Percentiles rank a stretch among this genome's conserved stretches.
Conservation (phyloP, 30 jellyfish, hydroid and myxozoan genomes). For the Mastigias papua region DNA sequence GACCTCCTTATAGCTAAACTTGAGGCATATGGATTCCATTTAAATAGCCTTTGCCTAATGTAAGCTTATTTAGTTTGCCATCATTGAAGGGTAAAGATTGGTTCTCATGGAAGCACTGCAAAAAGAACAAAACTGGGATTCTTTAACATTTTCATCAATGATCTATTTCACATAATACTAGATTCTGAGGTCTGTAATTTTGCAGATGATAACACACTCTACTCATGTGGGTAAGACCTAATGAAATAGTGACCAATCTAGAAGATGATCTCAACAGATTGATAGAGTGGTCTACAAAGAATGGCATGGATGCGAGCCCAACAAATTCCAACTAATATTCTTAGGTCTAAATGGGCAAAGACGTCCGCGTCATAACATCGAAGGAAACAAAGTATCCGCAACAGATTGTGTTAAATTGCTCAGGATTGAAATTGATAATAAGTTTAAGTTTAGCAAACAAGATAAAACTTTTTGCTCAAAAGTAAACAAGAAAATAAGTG, state of each 20-base stretch:
- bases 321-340: not conserved
- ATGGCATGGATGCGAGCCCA: not conserved
- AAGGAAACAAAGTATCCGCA: not conserved
- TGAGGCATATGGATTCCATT: not conserved
- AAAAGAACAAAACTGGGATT: not conserved
- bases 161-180: not conserved
- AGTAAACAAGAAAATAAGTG: too few species aligned
- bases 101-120: not conserved
- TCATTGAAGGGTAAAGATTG: not conserved
- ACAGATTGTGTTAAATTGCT: not conserved
- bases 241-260: not conserved
- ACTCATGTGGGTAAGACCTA: not conserved
- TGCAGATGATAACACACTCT: not conserved
- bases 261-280: not conserved
- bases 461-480: too few species aligned
- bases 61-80: not conserved
- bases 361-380: not conserved
- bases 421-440: not conserved
- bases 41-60: not conserved
- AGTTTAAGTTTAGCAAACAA: not conserved
- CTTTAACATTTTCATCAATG: not conserved
- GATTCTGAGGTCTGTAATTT: not conserved
- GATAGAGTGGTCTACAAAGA: not conserved
- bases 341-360: not conserved
- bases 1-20: not conserved